Evolutionary conservation across 2,113 vertebrate genomes (phyloP), one percentile per base, ranked within the genome.

Genomic region (Arvicanthis niloticus): DNA sequence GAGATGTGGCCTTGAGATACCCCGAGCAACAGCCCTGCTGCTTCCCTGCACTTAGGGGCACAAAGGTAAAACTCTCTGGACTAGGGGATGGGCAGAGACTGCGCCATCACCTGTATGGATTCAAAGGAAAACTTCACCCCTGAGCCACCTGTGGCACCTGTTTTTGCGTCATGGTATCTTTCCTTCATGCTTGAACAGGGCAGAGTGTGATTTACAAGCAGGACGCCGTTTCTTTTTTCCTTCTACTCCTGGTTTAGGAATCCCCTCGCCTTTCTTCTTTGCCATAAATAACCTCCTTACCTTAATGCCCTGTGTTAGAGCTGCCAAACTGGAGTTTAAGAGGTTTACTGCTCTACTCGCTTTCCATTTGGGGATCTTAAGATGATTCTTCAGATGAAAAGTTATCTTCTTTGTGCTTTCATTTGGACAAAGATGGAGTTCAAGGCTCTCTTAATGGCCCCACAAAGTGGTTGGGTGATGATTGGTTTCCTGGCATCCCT

Each of bases 351-450:
- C 56, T 89, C 70, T 73, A 45, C 95, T 95, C 94, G 62, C 45
- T 96, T 97, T 96, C 88, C 96, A 97, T 96, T 97, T 94, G 86
- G 85, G 94, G 90, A 91, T 98, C 87, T 96, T 97, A 93, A 87
- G 95, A 93, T 95, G 91, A 95, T 78, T 89, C 80, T 96, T 78
- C 62, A 80, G 77, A 97, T 96, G 96, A 93, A 96, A 97, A 96
- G 87, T 22, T 91, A 67, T 91, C 86, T 97, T 92, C 91, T 96
- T 92, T 78, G 51, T 91, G 88, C 96, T 97, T 96, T 96, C 95
- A 56, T 92, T 92, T 94, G 78, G 95, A 95, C 89, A 97, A 93
- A 96, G 91, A 96, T 94, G 91, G 89, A 93, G 93, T 89, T 78
- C 56, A 26, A 89, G 87, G 45, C 86, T 95, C 97, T 81, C 68